Conservation (phyloP, 2,888 invertebrate species). For the Amblyjoppa fuscipennis region DNA sequence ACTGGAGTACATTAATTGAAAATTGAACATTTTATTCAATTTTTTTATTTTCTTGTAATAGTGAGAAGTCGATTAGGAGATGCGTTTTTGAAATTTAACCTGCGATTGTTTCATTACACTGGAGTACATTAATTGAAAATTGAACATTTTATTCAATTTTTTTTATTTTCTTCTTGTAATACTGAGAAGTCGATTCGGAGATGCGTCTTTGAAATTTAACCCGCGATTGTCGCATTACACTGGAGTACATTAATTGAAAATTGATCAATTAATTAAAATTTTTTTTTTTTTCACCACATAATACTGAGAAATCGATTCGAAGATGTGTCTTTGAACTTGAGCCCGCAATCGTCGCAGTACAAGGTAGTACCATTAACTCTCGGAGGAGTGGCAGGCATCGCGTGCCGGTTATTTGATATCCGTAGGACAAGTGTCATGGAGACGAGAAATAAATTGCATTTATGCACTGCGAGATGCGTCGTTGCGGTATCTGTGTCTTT, state of each 20-base stretch:
- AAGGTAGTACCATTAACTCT: background rate
- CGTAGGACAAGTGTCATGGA: background rate
- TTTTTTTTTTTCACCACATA: conserved; percentile 10
- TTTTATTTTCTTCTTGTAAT: conserved; percentile 1
- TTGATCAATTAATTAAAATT: background rate
- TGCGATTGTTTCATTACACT: no score
- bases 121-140: no score
- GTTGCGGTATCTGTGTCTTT: conserved; percentile 12
- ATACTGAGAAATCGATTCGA: background rate
- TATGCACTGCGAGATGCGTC: background rate
- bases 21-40: no score
- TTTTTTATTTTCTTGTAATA: no score
- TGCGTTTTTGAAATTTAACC: no score
- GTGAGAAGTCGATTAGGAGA: no score
- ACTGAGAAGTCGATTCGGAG: background rate
- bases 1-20: no score
- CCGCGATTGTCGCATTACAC: background rate
- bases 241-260: no score
- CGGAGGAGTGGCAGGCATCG: background rate
- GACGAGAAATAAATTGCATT: background rate
- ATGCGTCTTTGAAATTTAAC: conserved; percentile 10
- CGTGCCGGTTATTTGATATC: conserved; percentile 32
- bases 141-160: background rate
- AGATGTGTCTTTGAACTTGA: conserved; percentile 14
- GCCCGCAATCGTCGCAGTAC: background rate